Evolutionary conservation across 2,113 vertebrate species (phyloP), one percentile per base, ranked within the genome.

Genomic region (Brachirus orientalis): DNA sequence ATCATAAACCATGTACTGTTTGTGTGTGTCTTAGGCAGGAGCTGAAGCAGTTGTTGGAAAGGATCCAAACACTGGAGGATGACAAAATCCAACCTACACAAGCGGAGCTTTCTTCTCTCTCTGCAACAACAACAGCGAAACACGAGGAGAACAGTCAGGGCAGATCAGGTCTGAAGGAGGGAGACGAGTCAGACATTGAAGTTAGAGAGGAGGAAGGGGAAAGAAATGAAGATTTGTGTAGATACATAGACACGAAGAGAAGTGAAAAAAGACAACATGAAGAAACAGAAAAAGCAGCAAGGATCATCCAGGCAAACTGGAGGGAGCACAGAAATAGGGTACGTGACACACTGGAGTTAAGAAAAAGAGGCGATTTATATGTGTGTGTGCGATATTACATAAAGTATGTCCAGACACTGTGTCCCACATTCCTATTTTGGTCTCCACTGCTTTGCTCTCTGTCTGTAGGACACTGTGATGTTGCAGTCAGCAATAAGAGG

Each of bases 401-500:
- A 60, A 54, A 48, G 18, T 12, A 22, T 55, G 2, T 28, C 28
- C 52, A 46, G 19, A 73, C 28, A 16, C 19, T 38, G 5, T 46
- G 46, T 28, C 69, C 13, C 55, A 46, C 12, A 53, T 67, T 61
- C 58, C 7, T 48, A 6, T 40, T n/a, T 47, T 10, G 10, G 2
- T 35, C 65, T 48, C 43, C 14, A 8, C 46, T 19, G 51, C 48
- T 69, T 16, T 44, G 2, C 19, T 6, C 72, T 51, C 41, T 57
- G 0, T 78, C 33, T 50, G 9, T 60, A 97, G 96, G 94, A 85
- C 13, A 71, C 87, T 0, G 74, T 84, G 6, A 50, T 85, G 69
- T 84, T 98, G 65, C 96, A 97, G 88, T 92, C 95, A 9, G 91
- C 89, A 46, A 84, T 96, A 74, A 91, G 93, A 80, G 95, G 92